phyloP scores from a whole-genome alignment of 2,113 vertebrate species.

The Paramormyrops kingsleyae region DNA sequence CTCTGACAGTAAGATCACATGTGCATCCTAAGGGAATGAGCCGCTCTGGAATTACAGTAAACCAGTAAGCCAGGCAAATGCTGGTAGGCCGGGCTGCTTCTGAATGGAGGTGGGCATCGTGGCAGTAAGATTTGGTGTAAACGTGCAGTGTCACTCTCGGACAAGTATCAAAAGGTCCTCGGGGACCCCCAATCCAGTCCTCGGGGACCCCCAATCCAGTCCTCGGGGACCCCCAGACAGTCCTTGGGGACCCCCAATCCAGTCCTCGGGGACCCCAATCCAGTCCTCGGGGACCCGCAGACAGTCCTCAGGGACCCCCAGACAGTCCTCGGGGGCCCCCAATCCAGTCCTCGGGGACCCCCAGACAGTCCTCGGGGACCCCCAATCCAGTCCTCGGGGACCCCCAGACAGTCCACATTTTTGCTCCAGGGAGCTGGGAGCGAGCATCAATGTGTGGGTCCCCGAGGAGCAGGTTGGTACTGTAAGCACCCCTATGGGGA shows the following conservation, averaged over 20 bases:
- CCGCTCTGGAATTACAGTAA: background rate
- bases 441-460: background rate
- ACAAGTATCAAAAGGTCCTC: background rate
- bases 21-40: background rate
- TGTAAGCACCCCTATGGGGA: background rate
- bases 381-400: too few relatives aligned
- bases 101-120: background rate
- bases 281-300: too few relatives aligned
- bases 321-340: too few relatives aligned
- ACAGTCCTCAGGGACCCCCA: too few relatives aligned
- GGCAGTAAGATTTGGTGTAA: background rate
- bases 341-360: too few relatives aligned
- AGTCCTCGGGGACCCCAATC: too few relatives aligned
- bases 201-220: too few relatives aligned
- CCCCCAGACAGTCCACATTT: too few relatives aligned
- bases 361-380: too few relatives aligned
- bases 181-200: background rate
- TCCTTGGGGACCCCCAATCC: too few relatives aligned
- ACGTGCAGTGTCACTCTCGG: background rate
- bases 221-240: too few relatives aligned
- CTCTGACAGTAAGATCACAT: background rate
- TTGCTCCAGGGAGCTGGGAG: background rate
- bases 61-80: background rate
- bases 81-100: background rate
- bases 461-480: background rate